Percentiles rank a stretch among this genome's conserved stretches.
These are phyloP conservation scores for Microctenopoma lineatum DNA, from an alignment of 2,797 vertebrate species.

Conservation along the genomic window DNA sequence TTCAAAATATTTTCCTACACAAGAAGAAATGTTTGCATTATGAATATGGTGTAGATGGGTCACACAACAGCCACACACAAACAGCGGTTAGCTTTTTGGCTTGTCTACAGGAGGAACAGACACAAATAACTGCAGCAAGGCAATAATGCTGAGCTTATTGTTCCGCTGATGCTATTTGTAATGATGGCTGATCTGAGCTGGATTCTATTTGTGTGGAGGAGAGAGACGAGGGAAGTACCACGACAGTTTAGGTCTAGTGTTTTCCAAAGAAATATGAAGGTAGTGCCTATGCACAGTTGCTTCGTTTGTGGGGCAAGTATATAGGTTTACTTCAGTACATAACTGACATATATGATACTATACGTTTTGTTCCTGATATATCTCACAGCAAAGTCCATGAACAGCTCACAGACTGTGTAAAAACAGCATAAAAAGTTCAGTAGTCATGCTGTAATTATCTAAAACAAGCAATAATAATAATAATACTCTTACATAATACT, in stretches of 20 bases:
- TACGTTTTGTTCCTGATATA: neutral
- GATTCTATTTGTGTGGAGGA: slow-evolving; percentile 28
- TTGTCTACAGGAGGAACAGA: slow-evolving; percentile 49
- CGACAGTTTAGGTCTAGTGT: neutral
- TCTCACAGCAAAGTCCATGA: neutral
- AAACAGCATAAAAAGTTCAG: neutral
- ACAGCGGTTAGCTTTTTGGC: slow-evolving; percentile 46
- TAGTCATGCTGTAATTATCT: too few relatives aligned
- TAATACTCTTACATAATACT: too few relatives aligned
- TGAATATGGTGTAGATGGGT: slow-evolving; percentile 44
- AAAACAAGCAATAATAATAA: too few relatives aligned
- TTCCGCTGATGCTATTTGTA: slow-evolving; percentile 38
- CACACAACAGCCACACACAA: slow-evolving; percentile 22
- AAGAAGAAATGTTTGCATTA: slow-evolving; percentile 54
- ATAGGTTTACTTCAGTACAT: neutral
- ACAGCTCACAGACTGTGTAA: neutral
- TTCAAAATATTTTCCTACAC: slow-evolving; percentile 50
- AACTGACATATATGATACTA: neutral
- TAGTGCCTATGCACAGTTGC: neutral
- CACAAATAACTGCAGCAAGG: slow-evolving; percentile 50
- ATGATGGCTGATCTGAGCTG: slow-evolving; percentile 26
- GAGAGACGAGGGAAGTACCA: neutral
- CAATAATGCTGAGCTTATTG: slow-evolving; percentile 52
- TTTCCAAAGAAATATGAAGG: neutral
- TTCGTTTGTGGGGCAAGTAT: neutral